Percentiles rank a stretch among this genome's conserved stretches.
phyloP scores from a whole-genome alignment of 2,113 vertebrate genomes.

The Chitala chitala region DNA sequence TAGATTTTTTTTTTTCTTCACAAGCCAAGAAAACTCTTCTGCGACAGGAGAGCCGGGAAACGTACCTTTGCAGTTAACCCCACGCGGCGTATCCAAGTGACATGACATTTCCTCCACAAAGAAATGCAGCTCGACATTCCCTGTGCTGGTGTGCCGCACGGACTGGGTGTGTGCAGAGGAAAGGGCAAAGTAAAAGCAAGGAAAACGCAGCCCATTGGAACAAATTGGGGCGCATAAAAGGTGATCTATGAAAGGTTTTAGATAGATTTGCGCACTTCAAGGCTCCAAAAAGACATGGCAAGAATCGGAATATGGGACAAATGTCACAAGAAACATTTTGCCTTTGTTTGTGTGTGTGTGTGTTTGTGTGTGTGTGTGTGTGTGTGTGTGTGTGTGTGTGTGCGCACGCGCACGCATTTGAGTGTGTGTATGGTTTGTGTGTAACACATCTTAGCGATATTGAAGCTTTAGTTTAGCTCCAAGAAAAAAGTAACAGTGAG shows the following conservation, averaged over 20 bases:
- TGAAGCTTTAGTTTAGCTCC: too few species aligned
- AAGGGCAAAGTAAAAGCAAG: slow-evolving; percentile 13
- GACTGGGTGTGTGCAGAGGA: neutral
- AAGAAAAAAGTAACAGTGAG: too few species aligned
- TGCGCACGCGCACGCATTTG: too few species aligned
- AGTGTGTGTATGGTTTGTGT: too few species aligned
- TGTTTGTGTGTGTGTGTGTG: too few species aligned
- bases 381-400: too few species aligned
- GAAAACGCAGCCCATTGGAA: neutral
- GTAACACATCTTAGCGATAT: too few species aligned
- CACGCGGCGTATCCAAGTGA: neutral
- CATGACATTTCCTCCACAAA: slow-evolving; percentile 19
- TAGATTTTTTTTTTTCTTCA: neutral
- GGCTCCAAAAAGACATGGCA: neutral
- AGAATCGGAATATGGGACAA: neutral
- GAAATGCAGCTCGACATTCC: slow-evolving; percentile 9
- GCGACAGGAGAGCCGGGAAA: neutral
- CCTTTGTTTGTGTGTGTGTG: too few species aligned
- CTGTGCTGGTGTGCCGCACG: neutral
- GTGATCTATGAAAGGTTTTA: too few species aligned
- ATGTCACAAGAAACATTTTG: neutral
- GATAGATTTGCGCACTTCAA: too few species aligned
- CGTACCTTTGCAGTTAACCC: neutral
- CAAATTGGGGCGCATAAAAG: slow-evolving; percentile 17
- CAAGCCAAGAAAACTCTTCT: neutral